Base-by-base conservation (phyloP, 2,113 vertebrate species). In the Crotalus tigris region DNA sequence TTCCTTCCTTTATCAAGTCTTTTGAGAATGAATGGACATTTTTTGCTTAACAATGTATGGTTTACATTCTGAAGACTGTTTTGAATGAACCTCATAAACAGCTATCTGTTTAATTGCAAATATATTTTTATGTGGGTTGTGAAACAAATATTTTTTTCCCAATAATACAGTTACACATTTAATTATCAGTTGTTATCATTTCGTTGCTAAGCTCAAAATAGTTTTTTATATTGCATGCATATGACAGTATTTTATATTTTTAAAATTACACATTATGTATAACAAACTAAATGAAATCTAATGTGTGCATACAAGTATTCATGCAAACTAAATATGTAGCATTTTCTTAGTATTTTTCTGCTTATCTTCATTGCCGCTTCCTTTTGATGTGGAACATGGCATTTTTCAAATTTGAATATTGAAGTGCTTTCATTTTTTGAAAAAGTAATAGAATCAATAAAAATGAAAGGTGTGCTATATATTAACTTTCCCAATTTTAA, bases 61-160 rank as follows among this genome's bases (percentile, higher is more conserved):
- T 95, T 96, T 97, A 97, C 96, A 94, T 96, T 98, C 96, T 96
- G 96, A 97, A 97, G 97, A 97, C 96, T 96, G 96, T 96, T 95
- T 95, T 95, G 95, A 96, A 95, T 92, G 93, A 97, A 95, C 87
- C 92, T 93, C 87, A 92, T 95, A 94, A 95, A 97, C 97, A 95
- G 91, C 87, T 93, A 88, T 92, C 95, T 96, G 95, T 95, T 85
- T 95, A 90, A 55, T 96, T 96, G 92, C 94, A 96, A 96, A 95
- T 90, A 92, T 93, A 96, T 96, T 94, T 97, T 97, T 94, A 96
- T 95, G 94, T 93, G 94, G 94, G 94, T 96, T 95, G 93, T 95
- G 96, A 92, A 96, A 95, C 88, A 91, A 96, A 94, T 96, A 95
- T 91, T 95, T 93, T 95, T 94, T 97, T 97, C 95, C 96, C 96